Evolutionary conservation across 2,888 invertebrate species (phyloP).

Genomic region (Patella ulyssiponensis): DNA sequence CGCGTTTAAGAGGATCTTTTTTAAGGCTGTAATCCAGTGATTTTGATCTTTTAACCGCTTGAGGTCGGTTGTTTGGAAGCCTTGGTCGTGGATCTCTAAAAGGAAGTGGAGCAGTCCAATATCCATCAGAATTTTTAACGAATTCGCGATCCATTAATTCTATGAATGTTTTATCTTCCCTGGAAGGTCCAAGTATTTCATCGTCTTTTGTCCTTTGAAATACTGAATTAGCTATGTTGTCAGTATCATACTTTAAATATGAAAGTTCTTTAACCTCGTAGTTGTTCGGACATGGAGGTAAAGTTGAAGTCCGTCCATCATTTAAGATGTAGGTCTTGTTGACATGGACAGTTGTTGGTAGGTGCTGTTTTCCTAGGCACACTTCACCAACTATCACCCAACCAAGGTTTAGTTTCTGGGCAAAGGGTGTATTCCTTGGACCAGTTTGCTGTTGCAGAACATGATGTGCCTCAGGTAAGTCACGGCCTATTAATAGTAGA

Average conservation of each 20-base stretch:
- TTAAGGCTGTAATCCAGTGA: not conserved
- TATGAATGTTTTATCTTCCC: conserved; percentile 35
- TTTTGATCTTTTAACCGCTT: conserved; percentile 18
- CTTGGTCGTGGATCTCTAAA: not conserved
- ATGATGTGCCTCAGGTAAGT: too few relatives aligned
- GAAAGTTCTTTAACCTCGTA: too few relatives aligned
- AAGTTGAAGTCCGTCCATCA: conserved; percentile 14
- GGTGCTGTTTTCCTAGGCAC: conserved; percentile 36
- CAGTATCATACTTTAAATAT: too few relatives aligned
- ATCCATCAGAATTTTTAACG: conserved; percentile 10
- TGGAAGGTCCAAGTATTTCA: conserved; percentile 26
- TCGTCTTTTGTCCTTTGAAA: conserved; percentile 32
- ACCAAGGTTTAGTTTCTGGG: conserved; percentile 25
- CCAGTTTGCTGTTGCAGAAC: too few relatives aligned
- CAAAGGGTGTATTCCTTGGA: too few relatives aligned
- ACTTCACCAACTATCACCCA: conserved; percentile 40
- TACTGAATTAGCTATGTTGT: not conserved
- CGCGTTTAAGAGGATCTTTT: conserved; percentile 25
- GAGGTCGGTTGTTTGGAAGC: conserved; percentile 14
- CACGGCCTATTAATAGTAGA: too few relatives aligned
- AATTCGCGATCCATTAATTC: conserved; percentile 25
- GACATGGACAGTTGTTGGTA: conserved; percentile 18
- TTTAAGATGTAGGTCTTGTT: conserved; percentile 16
- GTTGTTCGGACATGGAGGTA: too few relatives aligned
- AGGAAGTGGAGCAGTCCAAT: conserved; percentile 23